These are phyloP conservation scores for Drosophila limbata DNA, from an alignment of 2,888 invertebrate genomes.

Conservation along the genomic window DNA sequence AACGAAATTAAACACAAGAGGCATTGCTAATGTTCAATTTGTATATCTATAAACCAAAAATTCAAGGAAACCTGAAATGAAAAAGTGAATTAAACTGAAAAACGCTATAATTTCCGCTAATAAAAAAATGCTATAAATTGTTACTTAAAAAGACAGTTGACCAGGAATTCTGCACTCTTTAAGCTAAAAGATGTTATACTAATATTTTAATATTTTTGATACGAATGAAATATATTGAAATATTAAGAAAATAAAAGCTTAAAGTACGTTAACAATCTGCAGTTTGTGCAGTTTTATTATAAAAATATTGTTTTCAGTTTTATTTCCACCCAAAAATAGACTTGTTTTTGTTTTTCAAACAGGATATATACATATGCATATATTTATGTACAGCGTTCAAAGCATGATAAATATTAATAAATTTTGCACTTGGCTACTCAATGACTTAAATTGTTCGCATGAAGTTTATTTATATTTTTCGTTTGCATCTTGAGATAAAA, in stretches of 20 bases:
- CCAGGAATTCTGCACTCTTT: not conserved
- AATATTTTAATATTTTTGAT: not conserved
- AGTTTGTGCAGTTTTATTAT: not conserved
- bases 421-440: not conserved
- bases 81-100: not conserved
- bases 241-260: not conserved
- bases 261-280: not conserved
- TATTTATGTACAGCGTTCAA: not conserved
- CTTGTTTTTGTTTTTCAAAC: not conserved
- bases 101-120: not conserved
- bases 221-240: not conserved
- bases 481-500: not conserved
- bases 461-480: not conserved
- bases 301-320: not conserved
- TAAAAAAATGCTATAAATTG: not conserved
- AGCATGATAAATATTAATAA: constrained; percentile 2
- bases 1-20: too few relatives aligned
- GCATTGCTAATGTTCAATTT: too few relatives aligned
- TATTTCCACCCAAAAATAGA: not conserved
- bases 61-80: too few relatives aligned
- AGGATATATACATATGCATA: too few relatives aligned
- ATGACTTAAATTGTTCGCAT: not conserved
- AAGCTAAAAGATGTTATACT: not conserved
- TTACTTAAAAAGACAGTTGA: not conserved
- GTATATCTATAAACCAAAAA: too few relatives aligned